A percentile compares a stretch with the other conserved stretches of the same genome.
These are phyloP conservation scores for Neostethus bicornis DNA, from an alignment of 2,797 vertebrate genomes.

Conservation along the genomic window DNA sequence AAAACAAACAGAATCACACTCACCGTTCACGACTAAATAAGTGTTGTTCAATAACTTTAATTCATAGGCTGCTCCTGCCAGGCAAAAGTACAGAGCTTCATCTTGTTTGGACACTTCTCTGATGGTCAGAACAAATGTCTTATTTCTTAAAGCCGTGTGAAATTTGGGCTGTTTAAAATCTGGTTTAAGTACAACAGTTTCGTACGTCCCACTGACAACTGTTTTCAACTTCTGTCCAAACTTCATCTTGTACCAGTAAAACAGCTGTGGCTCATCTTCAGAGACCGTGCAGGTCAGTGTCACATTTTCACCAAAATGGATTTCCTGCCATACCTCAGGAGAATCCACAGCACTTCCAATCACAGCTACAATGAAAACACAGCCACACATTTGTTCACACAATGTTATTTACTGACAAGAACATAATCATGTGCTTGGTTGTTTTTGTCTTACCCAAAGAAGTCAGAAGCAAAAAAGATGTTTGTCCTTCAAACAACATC, in stretches of 20 bases:
- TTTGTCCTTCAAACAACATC: no score
- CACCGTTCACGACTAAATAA: slow-evolving; percentile 46
- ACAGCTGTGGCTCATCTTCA: accelerated
- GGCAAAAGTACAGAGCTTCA: slow-evolving; percentile 56
- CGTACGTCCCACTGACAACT: neutral
- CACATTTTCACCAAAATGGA: slow-evolving; percentile 15
- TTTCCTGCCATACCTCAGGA: no score
- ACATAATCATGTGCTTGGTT: no score
- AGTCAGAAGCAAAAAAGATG: no score
- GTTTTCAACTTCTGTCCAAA: slow-evolving; percentile 36
- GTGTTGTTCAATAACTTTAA: neutral
- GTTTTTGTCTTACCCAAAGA: no score
- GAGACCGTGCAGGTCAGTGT: slow-evolving; percentile 1
- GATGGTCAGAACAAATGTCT: slow-evolving; percentile 3
- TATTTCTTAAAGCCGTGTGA: neutral
- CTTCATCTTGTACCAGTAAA: slow-evolving; percentile 39
- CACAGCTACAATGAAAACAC: no score
- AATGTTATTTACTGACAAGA: no score
- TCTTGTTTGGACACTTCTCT: slow-evolving; percentile 44
- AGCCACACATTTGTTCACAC: no score
- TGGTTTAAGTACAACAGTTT: accelerated
- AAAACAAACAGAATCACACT: accelerated
- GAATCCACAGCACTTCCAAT: no score
- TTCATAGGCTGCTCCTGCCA: neutral
- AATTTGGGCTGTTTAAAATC: slow-evolving; percentile 27